Percentiles rank a stretch among this genome's conserved stretches.
These are phyloP conservation scores for Coenonympha arcania DNA, from an alignment of 2,888 invertebrate genomes.

Conservation along the genomic window DNA sequence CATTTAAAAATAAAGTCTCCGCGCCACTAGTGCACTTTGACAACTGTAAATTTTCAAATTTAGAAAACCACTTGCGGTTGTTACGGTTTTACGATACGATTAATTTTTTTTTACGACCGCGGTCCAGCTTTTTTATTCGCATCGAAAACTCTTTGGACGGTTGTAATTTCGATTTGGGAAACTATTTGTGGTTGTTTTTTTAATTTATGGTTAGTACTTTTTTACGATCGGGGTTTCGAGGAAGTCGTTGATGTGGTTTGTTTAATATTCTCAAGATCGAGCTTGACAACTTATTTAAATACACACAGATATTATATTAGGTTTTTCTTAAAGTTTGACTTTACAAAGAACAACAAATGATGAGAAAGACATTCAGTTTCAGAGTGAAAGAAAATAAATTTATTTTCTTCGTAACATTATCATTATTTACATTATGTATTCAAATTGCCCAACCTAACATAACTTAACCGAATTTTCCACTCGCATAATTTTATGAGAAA, in stretches of 20 bases:
- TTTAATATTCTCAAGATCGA: neutral
- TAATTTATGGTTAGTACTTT: neutral
- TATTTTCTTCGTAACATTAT: neutral
- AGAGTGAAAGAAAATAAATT: too few species aligned
- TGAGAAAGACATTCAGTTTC: too few species aligned
- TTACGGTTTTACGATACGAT: neutral
- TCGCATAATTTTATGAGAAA: too few species aligned
- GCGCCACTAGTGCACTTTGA: constrained; percentile 45
- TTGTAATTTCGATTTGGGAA: neutral
- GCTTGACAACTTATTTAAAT: too few species aligned
- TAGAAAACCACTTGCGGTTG: constrained; percentile 14
- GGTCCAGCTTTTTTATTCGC: too few species aligned
- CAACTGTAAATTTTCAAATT: constrained; percentile 35
- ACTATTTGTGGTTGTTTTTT: neutral
- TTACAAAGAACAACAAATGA: too few species aligned
- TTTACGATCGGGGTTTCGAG: neutral
- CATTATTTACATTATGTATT: too few species aligned
- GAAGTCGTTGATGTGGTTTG: neutral
- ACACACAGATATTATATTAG: too few species aligned
- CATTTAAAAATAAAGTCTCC: constrained; percentile 63
- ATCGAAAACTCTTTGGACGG: neutral
- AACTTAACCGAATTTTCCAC: too few species aligned
- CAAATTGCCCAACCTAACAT: too few species aligned
- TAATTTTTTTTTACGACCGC: neutral
- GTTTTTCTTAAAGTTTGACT: too few species aligned